Base-by-base conservation (phyloP, 2,888 invertebrate species). In the Enchytraeus crypticus region DNA sequence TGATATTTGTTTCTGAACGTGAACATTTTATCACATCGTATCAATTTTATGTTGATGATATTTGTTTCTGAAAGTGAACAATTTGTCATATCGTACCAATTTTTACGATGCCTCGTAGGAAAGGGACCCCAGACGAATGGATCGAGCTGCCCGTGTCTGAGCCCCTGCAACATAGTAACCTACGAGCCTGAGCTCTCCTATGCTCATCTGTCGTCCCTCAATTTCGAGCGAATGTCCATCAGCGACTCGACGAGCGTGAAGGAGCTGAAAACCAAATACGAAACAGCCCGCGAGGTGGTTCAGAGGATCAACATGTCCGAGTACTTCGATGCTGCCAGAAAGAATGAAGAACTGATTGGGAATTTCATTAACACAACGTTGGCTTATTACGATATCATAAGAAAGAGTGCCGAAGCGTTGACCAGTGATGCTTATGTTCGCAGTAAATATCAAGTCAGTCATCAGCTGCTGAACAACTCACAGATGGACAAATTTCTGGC, bases 101-200 rank as follows among this genome's bases (percentile, higher is more conserved):
- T n/a, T n/a, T n/a, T n/a, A n/a, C n/a, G n/a, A n/a, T n/a, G n/a
- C n/a, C n/a, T n/a, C n/a, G n/a, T n/a, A n/a, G n/a, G n/a, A n/a
- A n/a, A n/a, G n/a, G n/a, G n/a, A n/a, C n/a, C n/a, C n/a, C n/a
- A n/a, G n/a, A n/a, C n/a, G n/a, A n/a, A n/a, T n/a, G n/a, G n/a
- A n/a, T n/a, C n/a, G 23, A 45, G 55, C 4, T 66, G 66, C 33
- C 21, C 46, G 4, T 66, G 66, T 27, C 54, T 49, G 4, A 45
- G 55, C 14, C 66, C 65, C 0, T 66, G 66, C 45, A 23, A 46
- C 3, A 56, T 49, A 29, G 38, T 53, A n/a, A 63, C 49, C n/a
- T 66, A 62, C 43, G 64, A 66, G 51, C 64, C 66, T 1, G 33
- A 57, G 21, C 63, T 66, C 47, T 65, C 65, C 11, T 66, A 65